phyloP scores from a whole-genome alignment of 2,113 vertebrate genomes.

The Percina caprodes region DNA sequence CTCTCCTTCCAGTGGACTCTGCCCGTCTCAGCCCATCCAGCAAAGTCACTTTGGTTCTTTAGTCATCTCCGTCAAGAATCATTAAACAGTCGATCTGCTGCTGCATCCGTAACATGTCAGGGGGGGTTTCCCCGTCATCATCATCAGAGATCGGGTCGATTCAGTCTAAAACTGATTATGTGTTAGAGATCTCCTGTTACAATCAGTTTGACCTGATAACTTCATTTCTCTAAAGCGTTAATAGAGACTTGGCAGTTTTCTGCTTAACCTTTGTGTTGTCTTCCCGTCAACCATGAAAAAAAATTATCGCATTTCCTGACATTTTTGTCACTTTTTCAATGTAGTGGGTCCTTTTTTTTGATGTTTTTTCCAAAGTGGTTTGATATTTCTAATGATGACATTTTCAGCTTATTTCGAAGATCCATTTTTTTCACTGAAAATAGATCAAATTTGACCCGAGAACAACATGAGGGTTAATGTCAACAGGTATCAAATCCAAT shows the following conservation, averaged over 20 bases:
- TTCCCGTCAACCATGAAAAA: too few species aligned
- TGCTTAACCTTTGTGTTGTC: too few species aligned
- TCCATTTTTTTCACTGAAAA: too few species aligned
- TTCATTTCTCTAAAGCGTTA: not conserved
- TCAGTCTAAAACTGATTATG: not conserved
- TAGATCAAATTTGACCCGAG: too few species aligned
- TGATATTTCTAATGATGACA: too few species aligned
- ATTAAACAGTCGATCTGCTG: constrained; percentile 42
- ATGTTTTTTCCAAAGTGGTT: too few species aligned
- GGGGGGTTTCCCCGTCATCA: constrained; percentile 27
- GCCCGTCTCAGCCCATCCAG: constrained; percentile 44
- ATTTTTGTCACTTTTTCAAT: too few species aligned
- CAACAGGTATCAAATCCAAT: not conserved
- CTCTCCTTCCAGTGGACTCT: constrained; percentile 46
- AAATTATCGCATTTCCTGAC: too few species aligned
- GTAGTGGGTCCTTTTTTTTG: too few species aligned
- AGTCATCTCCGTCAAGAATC: constrained; percentile 46
- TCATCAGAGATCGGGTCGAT: not conserved
- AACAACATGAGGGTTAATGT: too few species aligned
- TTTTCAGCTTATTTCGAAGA: too few species aligned
- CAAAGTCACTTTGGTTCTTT: constrained; percentile 46
- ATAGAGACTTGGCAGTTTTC: not conserved
- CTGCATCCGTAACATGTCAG: not conserved
- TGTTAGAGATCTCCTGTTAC: not conserved
- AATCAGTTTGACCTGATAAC: not conserved